These are phyloP conservation scores for Polietes domitor DNA, from an alignment of 2,888 invertebrate species.

Conservation along the genomic window DNA sequence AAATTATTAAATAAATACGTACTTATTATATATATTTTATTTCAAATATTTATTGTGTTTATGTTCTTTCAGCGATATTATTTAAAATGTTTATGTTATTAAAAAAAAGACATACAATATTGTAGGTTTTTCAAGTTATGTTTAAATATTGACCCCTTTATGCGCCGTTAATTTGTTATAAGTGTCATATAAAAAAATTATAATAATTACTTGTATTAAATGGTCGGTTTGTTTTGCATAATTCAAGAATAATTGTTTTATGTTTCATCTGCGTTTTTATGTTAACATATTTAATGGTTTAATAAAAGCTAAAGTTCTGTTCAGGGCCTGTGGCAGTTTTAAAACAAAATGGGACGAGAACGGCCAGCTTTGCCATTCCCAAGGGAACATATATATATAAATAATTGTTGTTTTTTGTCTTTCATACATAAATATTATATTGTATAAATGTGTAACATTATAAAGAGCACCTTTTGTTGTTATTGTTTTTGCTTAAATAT, in stretches of 20 bases:
- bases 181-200: neutral
- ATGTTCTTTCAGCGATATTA: neutral
- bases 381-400: neutral
- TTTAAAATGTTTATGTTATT: too few species aligned
- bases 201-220: neutral
- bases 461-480: conserved; percentile 31
- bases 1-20: too few species aligned
- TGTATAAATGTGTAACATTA: conserved; percentile 3
- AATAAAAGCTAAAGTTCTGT: neutral
- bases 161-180: neutral
- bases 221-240: neutral
- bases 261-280: too few species aligned
- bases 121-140: neutral
- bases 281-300: neutral
- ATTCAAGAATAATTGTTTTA: neutral
- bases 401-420: neutral
- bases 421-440: neutral
- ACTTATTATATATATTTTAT: too few species aligned
- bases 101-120: neutral
- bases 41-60: neutral
- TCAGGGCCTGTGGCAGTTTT: too few species aligned
- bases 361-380: too few species aligned
- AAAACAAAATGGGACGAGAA: too few species aligned
- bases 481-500: neutral
- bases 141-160: neutral